Evolutionary conservation across 2,797 vertebrate genomes (phyloP), one percentile per base, ranked within the genome.

Genomic region (Gallinago stenura): DNA sequence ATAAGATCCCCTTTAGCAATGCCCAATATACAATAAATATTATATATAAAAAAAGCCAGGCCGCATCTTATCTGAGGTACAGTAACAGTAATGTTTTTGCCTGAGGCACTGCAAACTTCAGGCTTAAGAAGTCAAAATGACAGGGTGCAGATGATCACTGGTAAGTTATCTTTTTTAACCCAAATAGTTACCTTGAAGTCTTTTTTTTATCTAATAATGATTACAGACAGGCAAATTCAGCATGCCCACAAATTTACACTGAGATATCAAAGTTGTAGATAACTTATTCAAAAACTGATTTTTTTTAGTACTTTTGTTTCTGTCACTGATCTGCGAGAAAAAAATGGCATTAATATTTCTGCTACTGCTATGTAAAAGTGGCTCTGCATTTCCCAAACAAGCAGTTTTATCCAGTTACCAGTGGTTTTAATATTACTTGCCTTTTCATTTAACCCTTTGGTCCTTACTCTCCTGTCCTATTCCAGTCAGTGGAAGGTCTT

Each of bases 1-100:
- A 91, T 84, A 91, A 93, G 83, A 95, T 97, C 95, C 95, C 96
- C 94, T 97, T 96, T 94, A 96, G 96, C 93, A 94, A 97, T 93
- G 89, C 91, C 94, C 94, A 94, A 78, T 96, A 96, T 94, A 96
- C 88, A 94, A 93, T 96, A 97, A 96, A 92, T 90, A 96, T 89
- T 84, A 80, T 60, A 90, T 46, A 85, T 84, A 82, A 94, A 92
- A 90, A 88, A 90, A 91, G 3, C 70, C 95, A 95, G 94, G 91
- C 83, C 0, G 78, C 97, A 97, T 96, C 96, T 98, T 97, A 97
- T 97, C 96, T 94, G 93, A 88, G 54, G 76, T 89, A 95, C 5
- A 22, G 92, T 78, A 93, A 93, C 81, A 83, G 78, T 87, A 96
- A 95, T 69, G 95, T 68, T 96, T 95, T 90, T 95, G 97, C 97